Conservation (phyloP, 2,797 vertebrate genomes). For the Sebastes baramenuke region DNA sequence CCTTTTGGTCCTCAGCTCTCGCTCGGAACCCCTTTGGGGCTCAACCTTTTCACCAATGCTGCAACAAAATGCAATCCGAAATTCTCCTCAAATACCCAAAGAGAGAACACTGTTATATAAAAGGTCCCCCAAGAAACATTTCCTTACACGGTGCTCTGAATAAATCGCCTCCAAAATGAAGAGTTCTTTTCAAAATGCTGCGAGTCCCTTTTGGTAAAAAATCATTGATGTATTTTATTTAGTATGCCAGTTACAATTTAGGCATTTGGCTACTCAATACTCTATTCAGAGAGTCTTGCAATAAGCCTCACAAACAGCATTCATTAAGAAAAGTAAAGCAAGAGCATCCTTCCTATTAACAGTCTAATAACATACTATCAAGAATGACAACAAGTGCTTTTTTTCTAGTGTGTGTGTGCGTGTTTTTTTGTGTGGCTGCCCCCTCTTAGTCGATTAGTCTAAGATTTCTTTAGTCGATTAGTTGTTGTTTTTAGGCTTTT, state of each 20-base stretch:
- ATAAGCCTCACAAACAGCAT: neutral
- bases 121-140: conserved; percentile 2
- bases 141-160: neutral
- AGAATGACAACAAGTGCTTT: neutral
- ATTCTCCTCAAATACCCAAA: conserved; percentile 3
- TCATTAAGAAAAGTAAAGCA: conserved; percentile 4
- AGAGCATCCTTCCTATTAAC: neutral
- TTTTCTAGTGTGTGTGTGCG: neutral
- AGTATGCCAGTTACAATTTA: conserved; percentile 14
- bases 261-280: neutral
- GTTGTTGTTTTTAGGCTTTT: too few relatives aligned
- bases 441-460: fast-evolving
- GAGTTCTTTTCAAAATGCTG: neutral
- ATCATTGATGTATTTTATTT: conserved; percentile 20
- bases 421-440: neutral
- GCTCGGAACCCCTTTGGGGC: conserved; percentile 20
- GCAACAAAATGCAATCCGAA: conserved; percentile 29
- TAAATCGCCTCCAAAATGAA: conserved; percentile 12
- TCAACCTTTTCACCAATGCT: conserved; percentile 56
- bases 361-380: neutral
- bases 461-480: too few relatives aligned
- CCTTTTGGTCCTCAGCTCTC: conserved; percentile 41
- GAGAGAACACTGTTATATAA: conserved; percentile 6
- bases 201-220: neutral
- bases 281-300: conserved; percentile 6